Percentiles rank a stretch among this genome's conserved stretches.
Evolutionary conservation across 1,140 invertebrate genomes (phyloP).

Genomic region (Aphis craccivora): DNA sequence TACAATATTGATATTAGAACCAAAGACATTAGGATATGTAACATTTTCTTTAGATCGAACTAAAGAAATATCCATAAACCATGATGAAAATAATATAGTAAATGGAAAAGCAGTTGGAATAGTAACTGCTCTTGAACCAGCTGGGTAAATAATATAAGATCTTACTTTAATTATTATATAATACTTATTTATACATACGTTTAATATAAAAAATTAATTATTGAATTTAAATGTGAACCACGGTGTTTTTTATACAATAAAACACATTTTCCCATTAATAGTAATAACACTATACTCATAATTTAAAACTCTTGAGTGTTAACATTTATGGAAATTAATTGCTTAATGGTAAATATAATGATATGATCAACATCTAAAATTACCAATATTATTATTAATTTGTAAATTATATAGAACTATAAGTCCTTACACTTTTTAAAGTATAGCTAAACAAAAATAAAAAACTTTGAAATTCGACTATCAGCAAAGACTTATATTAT

Average conservation of each 20-base stretch:
- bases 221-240: too few species aligned
- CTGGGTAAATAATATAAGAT: background rate
- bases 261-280: too few species aligned
- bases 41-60: constrained; percentile 28
- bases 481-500: too few species aligned
- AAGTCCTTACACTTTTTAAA: too few species aligned
- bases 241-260: too few species aligned
- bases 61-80: constrained; percentile 20
- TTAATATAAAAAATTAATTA: background rate
- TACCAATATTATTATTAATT: too few species aligned
- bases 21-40: background rate
- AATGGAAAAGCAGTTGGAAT: constrained; percentile 37
- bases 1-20: background rate
- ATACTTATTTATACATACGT: background rate
- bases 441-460: background rate
- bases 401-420: too few species aligned
- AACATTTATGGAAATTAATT: too few species aligned
- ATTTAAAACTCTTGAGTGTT: too few species aligned
- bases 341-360: background rate
- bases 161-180: background rate
- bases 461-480: background rate
- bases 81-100: constrained; percentile 15
- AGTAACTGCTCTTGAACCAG: constrained; percentile 11
- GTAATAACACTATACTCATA: too few species aligned
- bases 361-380: too few species aligned